Conservation (phyloP, 2,888 invertebrate genomes). For the Andricus quercusramuli region DNA sequence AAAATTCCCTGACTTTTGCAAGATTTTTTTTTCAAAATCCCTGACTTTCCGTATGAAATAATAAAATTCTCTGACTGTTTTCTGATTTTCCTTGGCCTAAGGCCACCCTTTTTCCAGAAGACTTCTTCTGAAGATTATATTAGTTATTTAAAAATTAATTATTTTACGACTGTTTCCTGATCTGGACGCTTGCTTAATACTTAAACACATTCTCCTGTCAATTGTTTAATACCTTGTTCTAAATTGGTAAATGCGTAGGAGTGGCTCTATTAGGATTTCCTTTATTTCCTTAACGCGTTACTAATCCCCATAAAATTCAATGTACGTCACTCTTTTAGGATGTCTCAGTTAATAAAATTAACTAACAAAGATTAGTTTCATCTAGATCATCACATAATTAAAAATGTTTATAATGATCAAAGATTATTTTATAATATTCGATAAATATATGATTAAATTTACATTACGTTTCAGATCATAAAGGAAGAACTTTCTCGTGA, state of each 20-base stretch:
- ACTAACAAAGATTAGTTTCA: background rate
- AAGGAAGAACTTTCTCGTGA: background rate
- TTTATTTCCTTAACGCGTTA: slow-evolving; percentile 65
- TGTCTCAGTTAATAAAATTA: slow-evolving; percentile 23
- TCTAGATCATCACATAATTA: too few relatives aligned
- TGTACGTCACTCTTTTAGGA: slow-evolving; percentile 1
- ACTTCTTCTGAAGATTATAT: too few relatives aligned
- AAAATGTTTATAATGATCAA: background rate
- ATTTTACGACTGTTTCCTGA: slow-evolving; percentile 40
- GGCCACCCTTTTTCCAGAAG: background rate
- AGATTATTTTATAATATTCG: background rate
- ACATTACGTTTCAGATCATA: background rate
- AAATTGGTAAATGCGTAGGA: slow-evolving; percentile 61
- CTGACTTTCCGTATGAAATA: too few relatives aligned
- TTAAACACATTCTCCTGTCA: slow-evolving; percentile 54
- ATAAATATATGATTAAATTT: background rate
- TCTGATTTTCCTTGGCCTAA: too few relatives aligned
- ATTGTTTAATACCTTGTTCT: slow-evolving; percentile 71
- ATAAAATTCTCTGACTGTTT: too few relatives aligned
- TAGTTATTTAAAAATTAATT: background rate
- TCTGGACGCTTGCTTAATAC: slow-evolving; percentile 51
- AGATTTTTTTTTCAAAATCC: too few relatives aligned
- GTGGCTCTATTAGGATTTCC: slow-evolving; percentile 69
- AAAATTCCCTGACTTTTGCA: too few relatives aligned
- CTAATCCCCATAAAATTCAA: slow-evolving; percentile 52